Conservation (phyloP, 2,888 invertebrate genomes). For the Caenorhabditis japonica region DNA sequence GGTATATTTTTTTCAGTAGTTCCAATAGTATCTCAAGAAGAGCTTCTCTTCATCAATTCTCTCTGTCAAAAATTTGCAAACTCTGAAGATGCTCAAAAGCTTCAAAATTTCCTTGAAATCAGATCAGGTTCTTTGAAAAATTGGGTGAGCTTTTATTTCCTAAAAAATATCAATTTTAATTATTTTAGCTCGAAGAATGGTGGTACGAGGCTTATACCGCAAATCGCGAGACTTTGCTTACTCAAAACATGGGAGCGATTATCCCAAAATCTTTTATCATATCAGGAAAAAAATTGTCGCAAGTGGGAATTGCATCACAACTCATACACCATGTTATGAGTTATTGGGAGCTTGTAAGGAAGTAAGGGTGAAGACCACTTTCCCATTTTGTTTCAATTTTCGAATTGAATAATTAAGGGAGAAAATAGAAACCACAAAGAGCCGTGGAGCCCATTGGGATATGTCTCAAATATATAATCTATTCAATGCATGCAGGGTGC, state of each 20-base stretch:
- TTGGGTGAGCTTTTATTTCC: constrained; percentile 58
- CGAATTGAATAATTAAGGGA: constrained; percentile 55
- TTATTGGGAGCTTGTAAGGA: constrained; percentile 57
- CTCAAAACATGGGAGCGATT: constrained; percentile 53
- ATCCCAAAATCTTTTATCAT: constrained; percentile 30
- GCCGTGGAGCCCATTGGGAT: constrained; percentile 77
- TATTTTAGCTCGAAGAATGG: constrained; percentile 67
- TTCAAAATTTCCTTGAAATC: constrained; percentile 57
- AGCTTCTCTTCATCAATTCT: constrained; percentile 24
- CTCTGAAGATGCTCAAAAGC: constrained; percentile 34
- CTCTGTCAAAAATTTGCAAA: constrained; percentile 48
- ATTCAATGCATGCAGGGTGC: constrained; percentile 80
- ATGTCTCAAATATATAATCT: constrained; percentile 80
- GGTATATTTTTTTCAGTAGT: constrained; percentile 53
- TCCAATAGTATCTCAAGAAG: constrained; percentile 47
- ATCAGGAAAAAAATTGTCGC: too few species aligned
- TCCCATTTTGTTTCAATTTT: too few species aligned
- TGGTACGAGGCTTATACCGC: constrained; percentile 70
- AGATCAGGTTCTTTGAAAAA: constrained; percentile 47
- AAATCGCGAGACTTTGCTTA: constrained; percentile 57
- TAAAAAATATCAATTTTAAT: not conserved
- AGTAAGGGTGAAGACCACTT: too few species aligned
- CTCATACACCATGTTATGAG: constrained; percentile 52
- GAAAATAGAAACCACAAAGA: constrained; percentile 57
- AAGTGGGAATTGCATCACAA: constrained; percentile 57